These are phyloP conservation scores for Tolypeutes matacus DNA, from an alignment of 2,797 vertebrate species.

Conservation along the genomic window DNA sequence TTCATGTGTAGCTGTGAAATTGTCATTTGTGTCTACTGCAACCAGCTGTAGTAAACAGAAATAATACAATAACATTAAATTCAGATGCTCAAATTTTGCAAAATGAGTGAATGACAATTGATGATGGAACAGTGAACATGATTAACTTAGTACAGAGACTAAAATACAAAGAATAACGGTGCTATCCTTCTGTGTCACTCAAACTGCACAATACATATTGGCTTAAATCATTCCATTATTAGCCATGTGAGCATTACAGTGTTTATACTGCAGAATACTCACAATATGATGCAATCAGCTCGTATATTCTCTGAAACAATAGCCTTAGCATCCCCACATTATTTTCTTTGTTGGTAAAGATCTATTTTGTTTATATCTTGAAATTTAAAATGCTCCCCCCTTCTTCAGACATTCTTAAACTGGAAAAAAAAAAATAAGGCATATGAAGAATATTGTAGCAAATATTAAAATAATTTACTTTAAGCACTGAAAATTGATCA, in stretches of 20 bases:
- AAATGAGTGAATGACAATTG: conserved; percentile 67
- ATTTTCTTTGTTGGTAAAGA: conserved; percentile 48
- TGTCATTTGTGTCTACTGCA: conserved; percentile 70
- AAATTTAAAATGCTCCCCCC: conserved; percentile 63
- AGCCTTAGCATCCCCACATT: conserved; percentile 21
- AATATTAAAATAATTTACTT: conserved; percentile 74
- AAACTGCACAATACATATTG: conserved; percentile 47
- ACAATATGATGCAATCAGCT: conserved; percentile 66
- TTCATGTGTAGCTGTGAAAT: conserved; percentile 67
- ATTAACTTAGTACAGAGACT: conserved; percentile 74
- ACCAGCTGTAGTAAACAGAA: conserved; percentile 76
- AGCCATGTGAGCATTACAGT: conserved; percentile 69
- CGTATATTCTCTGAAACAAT: conserved; percentile 72
- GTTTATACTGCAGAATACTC: conserved; percentile 53
- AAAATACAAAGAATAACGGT: conserved; percentile 67
- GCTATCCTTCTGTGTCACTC: conserved; percentile 62
- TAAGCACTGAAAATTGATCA: conserved; percentile 57
- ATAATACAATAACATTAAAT: conserved; percentile 63
- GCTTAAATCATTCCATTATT: conserved; percentile 76
- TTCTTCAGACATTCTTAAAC: conserved; percentile 62
- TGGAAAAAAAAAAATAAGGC: neutral
- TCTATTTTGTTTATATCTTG: conserved; percentile 71
- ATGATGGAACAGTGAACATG: conserved; percentile 68
- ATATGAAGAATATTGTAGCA: conserved; percentile 39
- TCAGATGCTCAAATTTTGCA: conserved; percentile 70